Percentiles rank a stretch among this genome's conserved stretches.
Evolutionary conservation across 2,113 vertebrate species (phyloP).

Genomic region (Syngnathus floridae): DNA sequence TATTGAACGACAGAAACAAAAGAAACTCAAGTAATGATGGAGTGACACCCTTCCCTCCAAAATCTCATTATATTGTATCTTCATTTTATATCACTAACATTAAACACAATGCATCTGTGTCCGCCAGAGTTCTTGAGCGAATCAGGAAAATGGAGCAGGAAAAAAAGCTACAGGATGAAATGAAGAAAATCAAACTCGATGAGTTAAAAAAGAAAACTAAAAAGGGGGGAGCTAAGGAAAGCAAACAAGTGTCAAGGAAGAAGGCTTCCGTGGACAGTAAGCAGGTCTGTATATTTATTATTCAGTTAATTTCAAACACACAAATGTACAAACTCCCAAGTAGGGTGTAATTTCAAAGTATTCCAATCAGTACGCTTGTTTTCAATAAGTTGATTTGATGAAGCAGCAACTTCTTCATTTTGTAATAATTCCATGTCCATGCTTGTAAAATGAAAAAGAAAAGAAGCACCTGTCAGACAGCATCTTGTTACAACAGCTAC

Average conservation of each 20-base stretch:
- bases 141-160: constrained; percentile 60
- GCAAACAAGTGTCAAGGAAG: constrained; percentile 58
- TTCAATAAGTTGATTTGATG: no score
- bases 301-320: background rate
- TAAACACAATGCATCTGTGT: background rate
- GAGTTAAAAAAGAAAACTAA: constrained; percentile 68
- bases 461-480: no score
- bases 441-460: no score
- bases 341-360: background rate
- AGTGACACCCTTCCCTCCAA: background rate
- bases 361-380: no score
- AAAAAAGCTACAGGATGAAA: constrained; percentile 61
- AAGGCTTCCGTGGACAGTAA: constrained; percentile 55
- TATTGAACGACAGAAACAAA: constrained; percentile 34
- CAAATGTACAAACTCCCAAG: background rate
- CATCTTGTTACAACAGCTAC: no score
- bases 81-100: background rate
- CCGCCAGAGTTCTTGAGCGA: constrained; percentile 65
- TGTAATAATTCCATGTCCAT: no score
- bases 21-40: constrained; percentile 67
- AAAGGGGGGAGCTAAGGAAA: constrained; percentile 58
- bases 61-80: background rate
- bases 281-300: constrained; percentile 50
- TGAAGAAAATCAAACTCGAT: constrained; percentile 68
- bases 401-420: no score